phyloP scores from a whole-genome alignment of 2,113 vertebrate species.

The Oreamnos americanus region DNA sequence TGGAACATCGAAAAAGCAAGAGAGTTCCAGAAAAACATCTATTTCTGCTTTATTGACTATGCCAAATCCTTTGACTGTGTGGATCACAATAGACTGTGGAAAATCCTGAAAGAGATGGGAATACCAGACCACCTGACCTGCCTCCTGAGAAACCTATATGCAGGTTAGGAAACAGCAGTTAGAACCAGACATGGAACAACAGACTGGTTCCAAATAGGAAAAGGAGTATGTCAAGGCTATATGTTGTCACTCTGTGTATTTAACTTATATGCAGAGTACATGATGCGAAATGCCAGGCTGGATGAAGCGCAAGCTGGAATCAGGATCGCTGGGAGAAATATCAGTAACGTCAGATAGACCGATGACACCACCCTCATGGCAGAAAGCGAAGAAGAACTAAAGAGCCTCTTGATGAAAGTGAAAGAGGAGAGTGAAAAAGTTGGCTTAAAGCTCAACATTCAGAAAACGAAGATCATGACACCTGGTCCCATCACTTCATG shows the following conservation, averaged over 20 bases:
- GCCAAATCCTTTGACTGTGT: background rate
- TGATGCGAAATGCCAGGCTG: background rate
- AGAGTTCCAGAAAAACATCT: background rate
- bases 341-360: accelerated
- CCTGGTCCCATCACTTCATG: background rate
- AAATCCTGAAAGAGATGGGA: background rate
- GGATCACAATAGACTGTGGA: background rate
- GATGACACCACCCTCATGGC: background rate
- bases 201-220: background rate
- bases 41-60: background rate
- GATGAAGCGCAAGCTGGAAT: background rate
- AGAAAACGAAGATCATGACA: background rate
- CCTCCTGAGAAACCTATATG: background rate
- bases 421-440: background rate
- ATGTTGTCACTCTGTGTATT: background rate
- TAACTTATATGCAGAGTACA: background rate
- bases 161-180: background rate
- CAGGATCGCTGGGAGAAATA: background rate
- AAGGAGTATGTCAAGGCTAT: background rate
- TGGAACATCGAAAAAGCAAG: background rate
- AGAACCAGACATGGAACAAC: background rate
- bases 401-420: background rate
- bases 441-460: background rate
- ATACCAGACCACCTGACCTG: background rate
- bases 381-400: background rate